Conservation (phyloP, 1,140 invertebrate genomes). For the Drosophila leontia region DNA sequence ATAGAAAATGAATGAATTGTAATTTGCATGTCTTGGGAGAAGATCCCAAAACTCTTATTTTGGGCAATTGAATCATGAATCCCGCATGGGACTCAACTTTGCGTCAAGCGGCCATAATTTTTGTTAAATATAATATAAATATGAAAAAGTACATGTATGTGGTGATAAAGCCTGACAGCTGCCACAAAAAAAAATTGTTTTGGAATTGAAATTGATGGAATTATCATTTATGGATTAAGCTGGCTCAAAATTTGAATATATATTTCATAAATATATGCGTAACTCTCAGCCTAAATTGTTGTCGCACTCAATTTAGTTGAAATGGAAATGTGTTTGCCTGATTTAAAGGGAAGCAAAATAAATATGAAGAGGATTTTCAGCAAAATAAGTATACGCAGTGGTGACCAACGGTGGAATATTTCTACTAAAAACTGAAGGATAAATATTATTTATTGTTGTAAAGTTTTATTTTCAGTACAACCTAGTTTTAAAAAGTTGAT, state of each 20-base stretch:
- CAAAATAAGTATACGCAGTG: slow-evolving; percentile 1
- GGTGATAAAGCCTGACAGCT: background rate
- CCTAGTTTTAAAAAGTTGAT: too few species aligned
- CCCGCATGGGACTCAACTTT: background rate
- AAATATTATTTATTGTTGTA: too few species aligned
- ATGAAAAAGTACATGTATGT: background rate
- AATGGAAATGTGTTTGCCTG: background rate
- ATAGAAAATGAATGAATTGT: slow-evolving; percentile 15
- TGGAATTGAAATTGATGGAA: slow-evolving; percentile 27
- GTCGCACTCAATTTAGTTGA: slow-evolving; percentile 9
- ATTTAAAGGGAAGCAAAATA: background rate
- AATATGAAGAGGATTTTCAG: background rate
- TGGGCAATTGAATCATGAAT: slow-evolving; percentile 22
- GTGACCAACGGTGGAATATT: background rate
- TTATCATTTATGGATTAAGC: slow-evolving; percentile 31
- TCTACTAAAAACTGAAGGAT: background rate
- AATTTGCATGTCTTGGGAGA: slow-evolving; percentile 18
- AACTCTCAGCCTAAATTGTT: background rate
- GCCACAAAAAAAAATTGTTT: background rate
- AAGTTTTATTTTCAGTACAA: too few species aligned
- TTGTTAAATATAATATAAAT: slow-evolving; percentile 12
- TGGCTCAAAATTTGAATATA: slow-evolving; percentile 4
- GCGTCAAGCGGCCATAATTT: slow-evolving; percentile 8
- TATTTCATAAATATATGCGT: slow-evolving; percentile 3
- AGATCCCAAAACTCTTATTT: background rate